Conservation (phyloP, 2,888 invertebrate species). For the Steinernema hermaphroditum region DNA sequence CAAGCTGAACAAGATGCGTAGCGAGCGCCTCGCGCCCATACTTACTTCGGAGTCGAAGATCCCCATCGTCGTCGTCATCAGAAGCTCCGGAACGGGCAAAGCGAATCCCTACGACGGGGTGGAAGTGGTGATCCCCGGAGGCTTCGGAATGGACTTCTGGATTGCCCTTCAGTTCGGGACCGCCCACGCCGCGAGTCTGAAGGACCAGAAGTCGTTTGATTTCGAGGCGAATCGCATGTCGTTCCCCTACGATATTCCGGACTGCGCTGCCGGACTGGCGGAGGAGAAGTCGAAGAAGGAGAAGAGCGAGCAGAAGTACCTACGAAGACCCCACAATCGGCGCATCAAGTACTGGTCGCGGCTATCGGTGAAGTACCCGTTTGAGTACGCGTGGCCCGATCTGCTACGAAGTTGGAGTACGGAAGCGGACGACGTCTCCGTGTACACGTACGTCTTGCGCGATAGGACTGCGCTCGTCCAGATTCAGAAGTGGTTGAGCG, state of each 20-base stretch:
- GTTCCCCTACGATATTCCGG: slow-evolving; percentile 51
- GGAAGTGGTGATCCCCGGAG: slow-evolving; percentile 23
- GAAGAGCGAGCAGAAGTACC: slow-evolving; percentile 42
- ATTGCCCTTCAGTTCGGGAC: slow-evolving; percentile 52
- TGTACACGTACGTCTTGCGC: slow-evolving; percentile 30
- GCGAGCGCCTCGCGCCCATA: slow-evolving; percentile 18
- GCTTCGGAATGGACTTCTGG: slow-evolving; percentile 53
- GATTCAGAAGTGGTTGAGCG: slow-evolving; percentile 32
- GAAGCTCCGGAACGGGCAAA: slow-evolving; percentile 14
- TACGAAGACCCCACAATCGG: slow-evolving; percentile 50
- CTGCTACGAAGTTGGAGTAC: slow-evolving; percentile 43
- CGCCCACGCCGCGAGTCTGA: slow-evolving; percentile 53
- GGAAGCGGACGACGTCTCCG: not conserved
- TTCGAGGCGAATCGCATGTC: slow-evolving; percentile 45
- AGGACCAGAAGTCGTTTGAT: slow-evolving; percentile 51
- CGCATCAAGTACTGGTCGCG: slow-evolving; percentile 48
- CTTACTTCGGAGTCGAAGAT: slow-evolving; percentile 7
- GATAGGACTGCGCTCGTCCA: slow-evolving; percentile 8
- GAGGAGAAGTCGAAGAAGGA: slow-evolving; percentile 38
- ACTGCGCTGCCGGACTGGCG: slow-evolving; percentile 42
- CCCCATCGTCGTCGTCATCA: not conserved
- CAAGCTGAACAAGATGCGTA: slow-evolving; percentile 27
- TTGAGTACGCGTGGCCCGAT: slow-evolving; percentile 46
- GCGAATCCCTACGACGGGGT: slow-evolving; percentile 29
- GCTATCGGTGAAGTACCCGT: slow-evolving; percentile 50